These are phyloP conservation scores for Melitaea athalia DNA, from an alignment of 2,888 invertebrate genomes.

Conservation along the genomic window DNA sequence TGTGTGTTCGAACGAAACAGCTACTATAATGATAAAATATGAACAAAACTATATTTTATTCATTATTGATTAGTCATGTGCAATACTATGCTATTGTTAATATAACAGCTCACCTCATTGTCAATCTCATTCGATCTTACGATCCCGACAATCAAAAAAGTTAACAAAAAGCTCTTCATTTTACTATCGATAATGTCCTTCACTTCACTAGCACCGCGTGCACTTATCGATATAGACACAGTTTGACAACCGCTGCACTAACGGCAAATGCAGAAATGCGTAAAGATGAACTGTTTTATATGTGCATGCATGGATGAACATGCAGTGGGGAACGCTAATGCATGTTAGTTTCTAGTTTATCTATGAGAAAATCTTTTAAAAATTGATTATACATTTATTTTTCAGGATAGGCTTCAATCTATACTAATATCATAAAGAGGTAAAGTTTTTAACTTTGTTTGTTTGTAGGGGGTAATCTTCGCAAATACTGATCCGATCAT, in stretches of 20 bases:
- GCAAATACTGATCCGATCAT: no score
- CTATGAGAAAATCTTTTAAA: conserved; percentile 13
- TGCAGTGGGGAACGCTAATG: conserved; percentile 59
- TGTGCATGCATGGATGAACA: conserved; percentile 55
- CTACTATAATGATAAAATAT: no score
- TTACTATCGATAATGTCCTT: conserved; percentile 46
- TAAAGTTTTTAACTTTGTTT: no score
- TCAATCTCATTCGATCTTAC: conserved; percentile 66
- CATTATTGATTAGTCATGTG: not conserved
- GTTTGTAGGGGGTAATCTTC: no score
- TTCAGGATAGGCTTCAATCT: not conserved
- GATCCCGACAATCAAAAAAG: conserved; percentile 70
- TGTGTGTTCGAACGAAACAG: no score
- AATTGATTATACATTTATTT: not conserved
- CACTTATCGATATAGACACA: conserved; percentile 28
- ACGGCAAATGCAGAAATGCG: conserved; percentile 68
- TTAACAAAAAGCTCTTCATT: conserved; percentile 69
- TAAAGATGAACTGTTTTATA: conserved; percentile 66
- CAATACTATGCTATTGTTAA: no score
- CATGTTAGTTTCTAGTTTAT: conserved; percentile 34
- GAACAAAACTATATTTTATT: not conserved
- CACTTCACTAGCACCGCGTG: conserved; percentile 59
- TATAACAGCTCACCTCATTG: conserved; percentile 59
- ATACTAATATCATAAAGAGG: no score
- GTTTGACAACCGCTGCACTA: conserved; percentile 46